These are phyloP conservation scores for Semotilus atromaculatus DNA, from an alignment of 2,797 vertebrate genomes.

Conservation along the genomic window DNA sequence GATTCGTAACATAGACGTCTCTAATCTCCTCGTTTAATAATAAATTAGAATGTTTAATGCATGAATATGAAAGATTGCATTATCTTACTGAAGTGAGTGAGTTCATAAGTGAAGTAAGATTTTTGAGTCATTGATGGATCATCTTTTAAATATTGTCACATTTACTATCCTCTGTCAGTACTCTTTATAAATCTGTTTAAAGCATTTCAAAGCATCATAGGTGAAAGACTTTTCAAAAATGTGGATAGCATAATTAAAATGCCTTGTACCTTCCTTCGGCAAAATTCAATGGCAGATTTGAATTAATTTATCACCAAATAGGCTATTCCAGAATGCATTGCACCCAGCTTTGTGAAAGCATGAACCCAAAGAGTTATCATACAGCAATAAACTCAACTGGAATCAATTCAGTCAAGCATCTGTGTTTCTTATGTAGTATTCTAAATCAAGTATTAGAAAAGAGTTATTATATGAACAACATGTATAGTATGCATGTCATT, in stretches of 20 bases:
- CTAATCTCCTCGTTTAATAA: conserved; percentile 29
- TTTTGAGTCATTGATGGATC: neutral
- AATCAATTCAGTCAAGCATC: neutral
- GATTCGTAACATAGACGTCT: conserved; percentile 19
- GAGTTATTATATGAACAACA: neutral
- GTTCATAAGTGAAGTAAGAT: conserved; percentile 3
- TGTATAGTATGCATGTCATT: neutral
- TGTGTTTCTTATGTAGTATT: neutral
- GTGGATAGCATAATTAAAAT: neutral
- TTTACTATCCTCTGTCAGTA: neutral
- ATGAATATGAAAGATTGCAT: conserved; percentile 18
- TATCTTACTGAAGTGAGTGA: neutral
- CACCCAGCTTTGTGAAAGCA: neutral
- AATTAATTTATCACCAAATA: neutral
- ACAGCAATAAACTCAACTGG: neutral
- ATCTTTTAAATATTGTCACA: conserved; percentile 1
- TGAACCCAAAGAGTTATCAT: neutral
- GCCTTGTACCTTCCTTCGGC: too few species aligned
- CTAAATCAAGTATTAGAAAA: neutral
- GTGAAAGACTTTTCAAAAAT: neutral
- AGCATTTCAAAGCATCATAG: neutral
- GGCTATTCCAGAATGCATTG: neutral
- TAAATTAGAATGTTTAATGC: conserved; percentile 16
- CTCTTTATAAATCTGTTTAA: conserved; percentile 1
- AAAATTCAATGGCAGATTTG: neutral